These are phyloP conservation scores for Mesitornis unicolor DNA, from an alignment of 2,113 vertebrate genomes.

Conservation along the genomic window DNA sequence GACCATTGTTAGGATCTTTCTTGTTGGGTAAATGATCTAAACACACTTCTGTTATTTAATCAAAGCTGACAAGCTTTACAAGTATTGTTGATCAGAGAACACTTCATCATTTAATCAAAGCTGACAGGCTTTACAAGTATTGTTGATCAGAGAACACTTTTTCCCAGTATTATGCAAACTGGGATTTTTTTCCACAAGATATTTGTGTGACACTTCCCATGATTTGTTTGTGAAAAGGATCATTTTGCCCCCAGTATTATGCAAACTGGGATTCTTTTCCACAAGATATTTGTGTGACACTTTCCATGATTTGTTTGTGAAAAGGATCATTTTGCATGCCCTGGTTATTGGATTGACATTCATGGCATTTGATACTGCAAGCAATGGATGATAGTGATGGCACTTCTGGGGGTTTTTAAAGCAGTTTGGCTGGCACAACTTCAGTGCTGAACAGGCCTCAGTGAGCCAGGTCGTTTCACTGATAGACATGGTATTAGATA, in stretches of 20 bases:
- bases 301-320: not conserved
- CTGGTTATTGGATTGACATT: constrained; percentile 2
- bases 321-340: not conserved
- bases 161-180: not conserved
- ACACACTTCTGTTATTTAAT: not conserved
- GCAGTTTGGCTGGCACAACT: not conserved
- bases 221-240: not conserved
- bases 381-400: not conserved
- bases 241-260: not conserved
- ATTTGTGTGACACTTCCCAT: not conserved
- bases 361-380: not conserved
- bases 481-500: not conserved
- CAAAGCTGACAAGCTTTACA: not conserved
- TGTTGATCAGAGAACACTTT: not conserved
- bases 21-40: not conserved
- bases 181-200: not conserved
- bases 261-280: not conserved
- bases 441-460: not conserved
- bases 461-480: not conserved
- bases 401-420: not conserved
- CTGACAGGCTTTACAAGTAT: not conserved
- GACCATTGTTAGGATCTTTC: not conserved
- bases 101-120: not conserved
- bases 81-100: not conserved
- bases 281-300: not conserved